A percentile compares a stretch with the other conserved stretches of the same genome.
These are phyloP conservation scores for Paedocypris micromegethes DNA, from an alignment of 2,797 vertebrate genomes.

Conservation along the genomic window DNA sequence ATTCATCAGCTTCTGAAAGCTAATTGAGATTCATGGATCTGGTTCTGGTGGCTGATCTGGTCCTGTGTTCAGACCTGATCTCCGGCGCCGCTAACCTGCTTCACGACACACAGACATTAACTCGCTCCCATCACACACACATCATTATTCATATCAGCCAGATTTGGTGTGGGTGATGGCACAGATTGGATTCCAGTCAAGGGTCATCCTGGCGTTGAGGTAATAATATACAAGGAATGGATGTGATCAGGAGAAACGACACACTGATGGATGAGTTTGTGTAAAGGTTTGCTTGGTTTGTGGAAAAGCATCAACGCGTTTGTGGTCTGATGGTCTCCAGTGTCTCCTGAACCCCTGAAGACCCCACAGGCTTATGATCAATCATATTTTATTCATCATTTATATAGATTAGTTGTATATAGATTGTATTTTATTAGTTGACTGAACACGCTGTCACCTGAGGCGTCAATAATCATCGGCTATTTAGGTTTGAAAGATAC, in stretches of 20 bases:
- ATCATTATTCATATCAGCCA: conserved; percentile 59
- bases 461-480: too few relatives aligned
- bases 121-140: conserved; percentile 57
- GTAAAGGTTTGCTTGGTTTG: conserved; percentile 45
- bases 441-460: too few relatives aligned
- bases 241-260: conserved; percentile 49
- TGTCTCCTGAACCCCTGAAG: too few relatives aligned
- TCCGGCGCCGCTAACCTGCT: conserved; percentile 31
- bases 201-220: conserved; percentile 38
- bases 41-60: too few relatives aligned
- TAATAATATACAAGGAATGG: conserved; percentile 56
- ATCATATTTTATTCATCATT: too few relatives aligned
- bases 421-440: too few relatives aligned
- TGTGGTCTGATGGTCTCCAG: neutral
- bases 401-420: too few relatives aligned
- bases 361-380: too few relatives aligned
- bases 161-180: conserved; percentile 54
- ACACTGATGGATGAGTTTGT: conserved; percentile 55
- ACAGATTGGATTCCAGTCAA: conserved; percentile 58
- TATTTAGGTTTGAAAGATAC: too few relatives aligned
- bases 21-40: too few relatives aligned
- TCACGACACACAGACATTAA: conserved; percentile 56
- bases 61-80: too few relatives aligned
- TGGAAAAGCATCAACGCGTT: conserved; percentile 40
- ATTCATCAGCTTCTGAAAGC: too few relatives aligned